These are phyloP conservation scores for Drosophila prostipennis DNA, from an alignment of 2,888 invertebrate genomes.

Conservation along the genomic window DNA sequence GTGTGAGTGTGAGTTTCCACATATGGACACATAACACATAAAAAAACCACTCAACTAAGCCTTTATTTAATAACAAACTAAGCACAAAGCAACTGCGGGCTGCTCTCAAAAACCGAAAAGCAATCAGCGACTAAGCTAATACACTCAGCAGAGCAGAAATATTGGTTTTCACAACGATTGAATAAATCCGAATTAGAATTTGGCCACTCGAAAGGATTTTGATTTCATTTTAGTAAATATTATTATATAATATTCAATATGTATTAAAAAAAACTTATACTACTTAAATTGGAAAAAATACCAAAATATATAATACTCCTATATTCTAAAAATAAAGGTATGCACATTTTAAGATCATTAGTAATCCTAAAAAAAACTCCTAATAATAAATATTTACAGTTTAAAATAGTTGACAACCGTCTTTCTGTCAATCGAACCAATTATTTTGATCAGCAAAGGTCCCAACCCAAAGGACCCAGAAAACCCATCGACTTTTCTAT, in stretches of 20 bases:
- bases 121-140: slow-evolving; percentile 9
- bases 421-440: neutral
- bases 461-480: neutral
- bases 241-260: too few relatives aligned
- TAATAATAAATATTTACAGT: too few relatives aligned
- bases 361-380: too few relatives aligned
- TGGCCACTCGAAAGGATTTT: too few relatives aligned
- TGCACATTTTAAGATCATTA: too few relatives aligned
- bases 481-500: neutral
- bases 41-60: slow-evolving; percentile 50
- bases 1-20: slow-evolving; percentile 13
- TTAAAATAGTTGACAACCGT: too few relatives aligned
- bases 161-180: neutral
- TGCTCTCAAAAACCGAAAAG: slow-evolving; percentile 16
- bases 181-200: neutral
- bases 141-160: slow-evolving; percentile 14
- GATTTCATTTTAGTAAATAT: too few relatives aligned
- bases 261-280: too few relatives aligned
- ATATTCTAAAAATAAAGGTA: too few relatives aligned
- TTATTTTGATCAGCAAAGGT: neutral
- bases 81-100: slow-evolving; percentile 45
- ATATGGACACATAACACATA: slow-evolving; percentile 40
- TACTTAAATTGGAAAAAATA: too few relatives aligned
- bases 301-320: too few relatives aligned
- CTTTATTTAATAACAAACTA: slow-evolving; percentile 62